Conservation (phyloP, 2,888 invertebrate genomes). For the Epinotia ramella region DNA sequence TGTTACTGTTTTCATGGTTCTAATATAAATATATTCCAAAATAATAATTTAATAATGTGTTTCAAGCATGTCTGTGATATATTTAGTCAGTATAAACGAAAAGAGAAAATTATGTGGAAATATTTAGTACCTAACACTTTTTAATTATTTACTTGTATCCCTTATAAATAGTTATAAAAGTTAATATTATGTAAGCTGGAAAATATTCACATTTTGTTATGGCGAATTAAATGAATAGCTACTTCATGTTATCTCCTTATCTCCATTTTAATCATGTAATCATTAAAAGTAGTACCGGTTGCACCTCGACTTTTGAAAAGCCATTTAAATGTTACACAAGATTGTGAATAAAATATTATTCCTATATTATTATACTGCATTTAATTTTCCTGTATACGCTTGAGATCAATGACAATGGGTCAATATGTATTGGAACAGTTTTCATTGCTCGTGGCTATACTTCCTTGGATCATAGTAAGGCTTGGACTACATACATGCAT, state of each 20-base stretch:
- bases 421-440: too few species aligned
- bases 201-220: background rate
- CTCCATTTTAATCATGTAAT: background rate
- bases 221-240: background rate
- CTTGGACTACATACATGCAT: too few species aligned
- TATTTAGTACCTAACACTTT: conserved; percentile 16
- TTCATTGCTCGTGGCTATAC: too few species aligned
- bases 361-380: conserved; percentile 3
- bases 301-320: background rate
- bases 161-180: too few species aligned
- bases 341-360: conserved; percentile 24
- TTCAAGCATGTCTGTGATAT: conserved; percentile 44
- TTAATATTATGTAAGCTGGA: background rate
- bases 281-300: background rate
- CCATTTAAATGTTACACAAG: background rate
- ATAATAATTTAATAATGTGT: conserved; percentile 23
- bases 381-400: background rate
- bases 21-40: conserved; percentile 1
- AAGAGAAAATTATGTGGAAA: conserved; percentile 21
- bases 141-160: conserved; percentile 7
- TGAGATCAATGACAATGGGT: too few species aligned
- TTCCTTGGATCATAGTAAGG: too few species aligned
- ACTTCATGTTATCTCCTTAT: background rate
- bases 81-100: conserved; percentile 40
- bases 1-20: background rate